Percentiles rank a stretch among this genome's conserved stretches.
phyloP scores from a whole-genome alignment of 2,797 vertebrate species.

The Chelon auratus region DNA sequence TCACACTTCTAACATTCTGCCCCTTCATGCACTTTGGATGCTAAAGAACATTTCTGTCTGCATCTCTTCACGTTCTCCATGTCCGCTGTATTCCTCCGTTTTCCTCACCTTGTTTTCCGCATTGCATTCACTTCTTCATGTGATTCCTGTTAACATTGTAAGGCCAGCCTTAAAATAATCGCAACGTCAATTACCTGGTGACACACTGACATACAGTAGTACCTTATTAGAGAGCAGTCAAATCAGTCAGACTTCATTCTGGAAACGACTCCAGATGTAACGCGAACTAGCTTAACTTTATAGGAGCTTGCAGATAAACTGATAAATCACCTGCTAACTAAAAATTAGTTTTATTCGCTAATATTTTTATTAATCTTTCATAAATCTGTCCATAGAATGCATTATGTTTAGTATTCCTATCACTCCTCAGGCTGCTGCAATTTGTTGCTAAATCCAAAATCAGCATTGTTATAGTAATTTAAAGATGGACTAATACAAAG shows the following conservation, averaged over 20 bases:
- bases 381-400: too few relatives aligned
- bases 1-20: slow-evolving; percentile 1
- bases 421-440: too few relatives aligned
- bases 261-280: slow-evolving; percentile 22
- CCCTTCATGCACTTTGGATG: not conserved
- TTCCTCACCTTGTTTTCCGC: not conserved
- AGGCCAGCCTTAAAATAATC: slow-evolving; percentile 72
- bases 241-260: slow-evolving; percentile 85
- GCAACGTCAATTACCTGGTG: slow-evolving; percentile 82
- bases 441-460: too few relatives aligned
- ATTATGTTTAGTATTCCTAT: too few relatives aligned
- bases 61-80: not conserved
- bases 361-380: too few relatives aligned
- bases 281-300: too few relatives aligned
- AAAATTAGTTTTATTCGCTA: too few relatives aligned
- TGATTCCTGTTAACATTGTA: slow-evolving; percentile 28
- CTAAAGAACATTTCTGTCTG: not conserved
- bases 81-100: slow-evolving; percentile 74
- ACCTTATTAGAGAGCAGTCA: slow-evolving; percentile 87
- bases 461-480: too few relatives aligned
- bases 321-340: too few relatives aligned
- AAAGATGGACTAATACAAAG: too few relatives aligned
- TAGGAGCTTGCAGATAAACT: too few relatives aligned
- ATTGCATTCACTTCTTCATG: slow-evolving; percentile 2
- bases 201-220: slow-evolving; percentile 89